These are phyloP conservation scores for Microctenopoma lineatum DNA, from an alignment of 2,797 vertebrate species.

Conservation along the genomic window DNA sequence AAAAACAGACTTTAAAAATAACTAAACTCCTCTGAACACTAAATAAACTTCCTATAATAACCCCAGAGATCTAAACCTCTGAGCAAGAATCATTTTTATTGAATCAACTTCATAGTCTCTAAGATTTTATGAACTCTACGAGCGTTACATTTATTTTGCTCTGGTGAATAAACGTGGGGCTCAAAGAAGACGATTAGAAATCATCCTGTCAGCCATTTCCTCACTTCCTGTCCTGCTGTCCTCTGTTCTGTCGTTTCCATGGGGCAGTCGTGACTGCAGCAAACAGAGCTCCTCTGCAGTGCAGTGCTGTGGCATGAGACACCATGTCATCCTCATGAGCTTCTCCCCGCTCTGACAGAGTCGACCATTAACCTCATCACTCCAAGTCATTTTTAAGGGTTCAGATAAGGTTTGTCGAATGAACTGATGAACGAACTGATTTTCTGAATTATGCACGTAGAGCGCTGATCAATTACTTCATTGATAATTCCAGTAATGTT, in stretches of 20 bases:
- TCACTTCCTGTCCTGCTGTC: slow-evolving; percentile 49
- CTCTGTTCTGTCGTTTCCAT: slow-evolving; percentile 60
- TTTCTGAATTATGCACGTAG: too few relatives aligned
- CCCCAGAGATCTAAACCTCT: too few relatives aligned
- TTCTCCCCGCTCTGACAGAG: slow-evolving; percentile 36
- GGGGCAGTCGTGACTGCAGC: slow-evolving; percentile 78
- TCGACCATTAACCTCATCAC: slow-evolving; percentile 1
- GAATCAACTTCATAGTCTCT: too few relatives aligned
- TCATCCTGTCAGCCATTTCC: slow-evolving; percentile 51
- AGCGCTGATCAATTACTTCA: too few relatives aligned
- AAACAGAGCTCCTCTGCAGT: slow-evolving; percentile 67
- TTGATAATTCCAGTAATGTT: not conserved
- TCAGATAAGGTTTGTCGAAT: not conserved
- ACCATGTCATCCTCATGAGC: slow-evolving; percentile 40
- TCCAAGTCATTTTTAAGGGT: not conserved
- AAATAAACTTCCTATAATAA: too few relatives aligned
- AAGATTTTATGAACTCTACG: too few relatives aligned
- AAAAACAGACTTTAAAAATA: too few relatives aligned
- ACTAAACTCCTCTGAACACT: too few relatives aligned
- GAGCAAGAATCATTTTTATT: too few relatives aligned
- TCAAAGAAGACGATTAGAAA: slow-evolving; percentile 41
- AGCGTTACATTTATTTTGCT: too few relatives aligned
- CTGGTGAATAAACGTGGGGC: slow-evolving; percentile 27
- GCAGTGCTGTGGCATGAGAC: slow-evolving; percentile 57
- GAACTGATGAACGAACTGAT: too few relatives aligned